A percentile compares a stretch with the other conserved stretches of the same genome.
phyloP scores from a whole-genome alignment of 2,888 invertebrate species.

The Watsonalla cultraria region DNA sequence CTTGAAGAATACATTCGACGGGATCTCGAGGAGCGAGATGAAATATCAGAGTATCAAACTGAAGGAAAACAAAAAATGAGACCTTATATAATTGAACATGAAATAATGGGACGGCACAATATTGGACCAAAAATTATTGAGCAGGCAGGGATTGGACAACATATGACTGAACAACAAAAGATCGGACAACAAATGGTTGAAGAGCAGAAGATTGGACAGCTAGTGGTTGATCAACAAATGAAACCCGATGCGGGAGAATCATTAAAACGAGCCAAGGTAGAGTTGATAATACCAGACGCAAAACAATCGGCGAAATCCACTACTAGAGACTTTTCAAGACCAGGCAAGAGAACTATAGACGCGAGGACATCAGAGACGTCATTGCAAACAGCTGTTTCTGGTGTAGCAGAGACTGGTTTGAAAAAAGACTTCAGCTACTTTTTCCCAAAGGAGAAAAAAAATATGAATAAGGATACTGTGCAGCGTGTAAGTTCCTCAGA shows the following conservation, averaged over 20 bases:
- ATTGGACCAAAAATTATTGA: no score
- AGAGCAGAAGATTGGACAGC: neutral
- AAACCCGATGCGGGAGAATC: no score
- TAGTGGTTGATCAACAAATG: no score
- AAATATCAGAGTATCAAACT: neutral
- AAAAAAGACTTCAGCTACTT: slow-evolving; percentile 39
- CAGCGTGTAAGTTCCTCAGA: slow-evolving; percentile 39
- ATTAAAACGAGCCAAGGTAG: neutral
- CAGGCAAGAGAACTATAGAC: neutral
- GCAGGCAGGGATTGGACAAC: neutral
- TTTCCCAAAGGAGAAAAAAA: slow-evolving; percentile 31
- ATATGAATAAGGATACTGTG: slow-evolving; percentile 5
- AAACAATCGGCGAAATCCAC: neutral
- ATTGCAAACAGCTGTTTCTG: slow-evolving; percentile 21
- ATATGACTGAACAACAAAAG: neutral
- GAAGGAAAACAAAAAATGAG: neutral
- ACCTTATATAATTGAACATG: neutral
- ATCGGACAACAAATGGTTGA: neutral
- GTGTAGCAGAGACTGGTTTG: slow-evolving; percentile 5
- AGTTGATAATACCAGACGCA: no score
- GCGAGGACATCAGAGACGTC: neutral
- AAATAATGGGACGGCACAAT: neutral
- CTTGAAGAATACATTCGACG: neutral
- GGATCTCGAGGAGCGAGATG: neutral
- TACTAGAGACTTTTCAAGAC: neutral